phyloP scores from a whole-genome alignment of 2,797 vertebrate genomes.

The Lophius americanus region DNA sequence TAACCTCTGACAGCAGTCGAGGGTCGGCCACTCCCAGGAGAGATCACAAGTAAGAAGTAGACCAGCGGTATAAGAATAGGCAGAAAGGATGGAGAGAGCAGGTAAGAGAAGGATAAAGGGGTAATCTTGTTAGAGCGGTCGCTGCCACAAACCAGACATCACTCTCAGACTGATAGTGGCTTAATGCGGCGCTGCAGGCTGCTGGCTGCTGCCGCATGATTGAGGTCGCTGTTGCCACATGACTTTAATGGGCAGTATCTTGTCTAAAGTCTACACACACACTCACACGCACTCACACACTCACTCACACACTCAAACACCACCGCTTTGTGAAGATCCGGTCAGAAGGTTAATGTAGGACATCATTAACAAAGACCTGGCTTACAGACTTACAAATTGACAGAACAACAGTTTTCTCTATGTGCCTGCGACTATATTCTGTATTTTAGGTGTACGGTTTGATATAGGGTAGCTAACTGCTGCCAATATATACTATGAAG shows the following conservation, averaged over 20 bases:
- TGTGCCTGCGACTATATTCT: too few relatives aligned
- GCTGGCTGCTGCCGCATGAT: background rate
- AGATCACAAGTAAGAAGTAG: slow-evolving; percentile 33
- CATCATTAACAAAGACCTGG: too few relatives aligned
- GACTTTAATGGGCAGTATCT: background rate
- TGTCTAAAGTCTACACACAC: background rate
- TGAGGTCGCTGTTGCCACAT: background rate
- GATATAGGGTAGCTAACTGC: too few relatives aligned
- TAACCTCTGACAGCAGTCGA: background rate
- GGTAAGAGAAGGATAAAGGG: slow-evolving; percentile 15
- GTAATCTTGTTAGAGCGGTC: slow-evolving; percentile 57
- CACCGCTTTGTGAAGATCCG: too few relatives aligned
- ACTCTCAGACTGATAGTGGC: slow-evolving; percentile 39
- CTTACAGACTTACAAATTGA: too few relatives aligned
- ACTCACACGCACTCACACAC: background rate
- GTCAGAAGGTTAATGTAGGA: too few relatives aligned
- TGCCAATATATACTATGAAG: too few relatives aligned
- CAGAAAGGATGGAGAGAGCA: slow-evolving; percentile 15
- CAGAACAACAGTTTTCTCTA: too few relatives aligned
- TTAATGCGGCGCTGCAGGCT: background rate
- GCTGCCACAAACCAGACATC: slow-evolving; percentile 40
- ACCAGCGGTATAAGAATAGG: slow-evolving; percentile 50
- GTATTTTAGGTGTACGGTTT: too few relatives aligned
- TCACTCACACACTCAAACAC: background rate
- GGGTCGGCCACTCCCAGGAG: background rate